These are phyloP conservation scores for Etheostoma nigrum DNA, from an alignment of 2,797 vertebrate genomes.

Conservation along the genomic window DNA sequence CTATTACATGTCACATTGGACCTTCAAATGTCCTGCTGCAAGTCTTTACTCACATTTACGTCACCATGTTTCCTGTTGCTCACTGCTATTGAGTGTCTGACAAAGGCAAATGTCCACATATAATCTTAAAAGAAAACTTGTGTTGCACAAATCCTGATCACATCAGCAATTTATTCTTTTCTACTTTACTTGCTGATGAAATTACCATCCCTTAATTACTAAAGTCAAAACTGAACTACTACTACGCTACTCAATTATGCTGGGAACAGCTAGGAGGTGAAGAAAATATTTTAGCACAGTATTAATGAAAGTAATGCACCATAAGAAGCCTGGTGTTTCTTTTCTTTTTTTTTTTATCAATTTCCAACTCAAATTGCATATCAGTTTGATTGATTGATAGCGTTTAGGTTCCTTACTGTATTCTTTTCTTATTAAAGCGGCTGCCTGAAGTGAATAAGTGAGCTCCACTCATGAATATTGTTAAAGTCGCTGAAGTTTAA, in stretches of 20 bases:
- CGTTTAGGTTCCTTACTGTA: constrained; percentile 72
- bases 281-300: constrained; percentile 54
- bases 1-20: constrained; percentile 45
- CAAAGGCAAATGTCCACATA: not conserved
- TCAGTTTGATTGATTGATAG: constrained; percentile 84
- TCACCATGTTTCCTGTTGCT: constrained; percentile 42
- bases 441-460: constrained; percentile 78
- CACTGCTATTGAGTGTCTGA: not conserved
- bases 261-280: constrained; percentile 29
- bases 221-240: constrained; percentile 39
- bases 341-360: constrained; percentile 50
- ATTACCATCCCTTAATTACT: constrained; percentile 31
- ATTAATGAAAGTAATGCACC: constrained; percentile 68
- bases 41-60: constrained; percentile 22
- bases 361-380: constrained; percentile 73
- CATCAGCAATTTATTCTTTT: not conserved
- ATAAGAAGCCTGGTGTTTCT: constrained; percentile 49
- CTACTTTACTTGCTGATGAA: constrained; percentile 21
- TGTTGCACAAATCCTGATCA: constrained; percentile 5
- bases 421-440: constrained; percentile 84
- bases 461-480: constrained; percentile 84
- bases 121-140: not conserved
- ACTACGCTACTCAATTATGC: constrained; percentile 25
- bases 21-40: constrained; percentile 49
- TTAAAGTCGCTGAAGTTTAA: constrained; percentile 86